phyloP scores from a whole-genome alignment of 2,113 vertebrate genomes.

The Sapayoa aenigma region DNA sequence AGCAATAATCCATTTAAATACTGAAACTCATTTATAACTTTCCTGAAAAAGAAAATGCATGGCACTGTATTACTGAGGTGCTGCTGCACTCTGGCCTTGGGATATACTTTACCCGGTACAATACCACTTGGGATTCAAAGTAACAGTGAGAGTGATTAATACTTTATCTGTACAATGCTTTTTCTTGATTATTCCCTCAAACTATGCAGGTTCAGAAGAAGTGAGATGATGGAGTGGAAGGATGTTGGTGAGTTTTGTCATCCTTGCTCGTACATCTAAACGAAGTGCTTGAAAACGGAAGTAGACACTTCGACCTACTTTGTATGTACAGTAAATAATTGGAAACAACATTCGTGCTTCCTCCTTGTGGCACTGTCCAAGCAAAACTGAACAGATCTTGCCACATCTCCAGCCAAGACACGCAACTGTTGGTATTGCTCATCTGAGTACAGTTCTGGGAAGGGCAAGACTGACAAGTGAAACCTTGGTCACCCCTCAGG shows the following conservation, averaged over 20 bases:
- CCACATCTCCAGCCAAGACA: neutral
- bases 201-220: neutral
- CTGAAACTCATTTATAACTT: neutral
- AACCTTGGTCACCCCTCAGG: neutral
- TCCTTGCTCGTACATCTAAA: neutral
- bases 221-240: neutral
- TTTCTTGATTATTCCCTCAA: neutral
- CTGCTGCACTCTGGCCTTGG: neutral
- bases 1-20: neutral
- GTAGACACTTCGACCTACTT: neutral
- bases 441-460: accelerated
- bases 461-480: neutral
- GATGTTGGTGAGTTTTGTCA: neutral
- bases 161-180: neutral
- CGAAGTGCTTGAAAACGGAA: neutral
- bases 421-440: accelerated
- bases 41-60: neutral
- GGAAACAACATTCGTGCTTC: neutral
- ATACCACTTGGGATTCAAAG: neutral
- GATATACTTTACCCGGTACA: neutral
- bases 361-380: neutral
- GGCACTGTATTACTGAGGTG: neutral
- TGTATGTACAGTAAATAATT: neutral
- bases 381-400: neutral
- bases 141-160: neutral